A percentile compares a stretch with the other conserved stretches of the same genome.
phyloP scores from a whole-genome alignment of 2,888 invertebrate genomes.

The Xiphydria camelus region DNA sequence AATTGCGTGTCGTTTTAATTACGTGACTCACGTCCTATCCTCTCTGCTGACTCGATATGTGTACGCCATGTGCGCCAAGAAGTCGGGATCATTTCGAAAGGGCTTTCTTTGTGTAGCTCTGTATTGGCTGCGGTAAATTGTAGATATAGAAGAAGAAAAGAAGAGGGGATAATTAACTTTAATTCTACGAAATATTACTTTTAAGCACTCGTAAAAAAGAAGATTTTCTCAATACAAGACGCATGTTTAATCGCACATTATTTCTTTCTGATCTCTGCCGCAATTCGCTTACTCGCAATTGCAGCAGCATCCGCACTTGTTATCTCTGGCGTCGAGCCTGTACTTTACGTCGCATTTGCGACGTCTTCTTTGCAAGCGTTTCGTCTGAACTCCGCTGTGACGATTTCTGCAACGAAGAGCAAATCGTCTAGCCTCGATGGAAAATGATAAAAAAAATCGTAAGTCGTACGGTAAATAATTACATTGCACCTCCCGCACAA shows the following conservation, averaged over 20 bases:
- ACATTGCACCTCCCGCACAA: conserved; percentile 30
- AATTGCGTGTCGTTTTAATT: no score
- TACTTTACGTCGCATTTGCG: conserved; percentile 15
- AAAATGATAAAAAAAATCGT: neutral
- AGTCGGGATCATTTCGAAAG: conserved; percentile 22
- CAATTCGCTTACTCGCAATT: conserved; percentile 26
- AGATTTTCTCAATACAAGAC: no score
- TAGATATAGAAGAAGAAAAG: no score
- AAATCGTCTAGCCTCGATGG: no score
- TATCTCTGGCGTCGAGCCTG: no score
- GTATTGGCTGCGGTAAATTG: conserved; percentile 18
- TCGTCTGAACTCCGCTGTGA: conserved; percentile 22
- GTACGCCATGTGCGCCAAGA: conserved; percentile 23
- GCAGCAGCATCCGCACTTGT: conserved; percentile 25
- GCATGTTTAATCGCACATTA: no score
- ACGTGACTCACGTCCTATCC: neutral
- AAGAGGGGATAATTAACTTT: no score
- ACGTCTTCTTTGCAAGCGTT: conserved; percentile 22
- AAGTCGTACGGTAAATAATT: conserved; percentile 17
- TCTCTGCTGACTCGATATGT: conserved; percentile 10
- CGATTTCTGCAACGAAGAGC: conserved; percentile 24
- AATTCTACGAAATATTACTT: no score
- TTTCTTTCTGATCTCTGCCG: no score
- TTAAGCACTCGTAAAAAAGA: no score
- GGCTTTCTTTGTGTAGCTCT: conserved; percentile 19